Conservation (phyloP, 1,140 invertebrate species). For the Macrostomum lignano region DNA sequence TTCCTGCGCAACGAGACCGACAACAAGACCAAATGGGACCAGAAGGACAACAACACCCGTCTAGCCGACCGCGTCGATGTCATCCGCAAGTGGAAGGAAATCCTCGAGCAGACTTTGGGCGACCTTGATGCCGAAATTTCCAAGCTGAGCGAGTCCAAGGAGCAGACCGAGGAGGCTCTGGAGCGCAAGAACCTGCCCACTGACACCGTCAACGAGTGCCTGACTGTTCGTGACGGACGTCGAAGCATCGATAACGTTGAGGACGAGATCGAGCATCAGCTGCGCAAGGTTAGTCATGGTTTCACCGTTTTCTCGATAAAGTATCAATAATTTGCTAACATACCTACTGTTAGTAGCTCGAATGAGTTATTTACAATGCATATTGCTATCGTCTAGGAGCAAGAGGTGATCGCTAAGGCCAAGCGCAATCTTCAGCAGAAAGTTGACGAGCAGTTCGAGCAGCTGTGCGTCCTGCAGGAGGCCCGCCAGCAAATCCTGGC, state of each 20-base stretch:
- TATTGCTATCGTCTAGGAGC: conserved; percentile 11
- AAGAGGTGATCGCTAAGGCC: not conserved
- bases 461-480: conserved; percentile 47
- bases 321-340: no score
- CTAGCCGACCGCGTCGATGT: conserved; percentile 35
- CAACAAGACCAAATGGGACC: conserved; percentile 45
- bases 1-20: conserved; percentile 42
- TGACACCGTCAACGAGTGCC: conserved; percentile 1
- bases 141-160: conserved; percentile 1
- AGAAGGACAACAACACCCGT: conserved; percentile 43
- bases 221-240: conserved; percentile 34
- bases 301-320: conserved; percentile 9
- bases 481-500: conserved; percentile 41
- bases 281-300: conserved; percentile 35
- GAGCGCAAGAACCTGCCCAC: conserved; percentile 27
- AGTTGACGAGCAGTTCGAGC: conserved; percentile 49
- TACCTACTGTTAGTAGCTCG: no score
- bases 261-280: conserved; percentile 42
- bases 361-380: no score
- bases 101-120: conserved; percentile 37
- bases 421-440: conserved; percentile 30
- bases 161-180: conserved; percentile 40
- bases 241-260: conserved; percentile 41
- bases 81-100: conserved; percentile 37
- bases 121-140: conserved; percentile 31